Percentiles rank a stretch among this genome's conserved stretches.
Conservation (phyloP, 2,888 invertebrate genomes). For the Macropis europaea region DNA sequence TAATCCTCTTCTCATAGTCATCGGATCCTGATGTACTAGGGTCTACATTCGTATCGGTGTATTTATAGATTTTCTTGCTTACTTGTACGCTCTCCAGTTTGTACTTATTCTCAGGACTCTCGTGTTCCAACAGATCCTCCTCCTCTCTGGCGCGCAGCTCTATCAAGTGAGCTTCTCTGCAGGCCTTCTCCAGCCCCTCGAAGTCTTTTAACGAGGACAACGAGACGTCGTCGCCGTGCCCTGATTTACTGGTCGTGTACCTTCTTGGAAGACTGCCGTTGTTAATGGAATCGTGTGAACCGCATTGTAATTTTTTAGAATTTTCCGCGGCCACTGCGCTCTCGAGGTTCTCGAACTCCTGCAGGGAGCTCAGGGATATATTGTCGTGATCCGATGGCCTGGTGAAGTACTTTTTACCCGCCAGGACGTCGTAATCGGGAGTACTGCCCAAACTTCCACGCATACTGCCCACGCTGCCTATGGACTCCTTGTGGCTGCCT, state of each 20-base stretch:
- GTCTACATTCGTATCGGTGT: too few species aligned
- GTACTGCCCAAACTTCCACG: conserved; percentile 95
- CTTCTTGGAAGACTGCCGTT: conserved; percentile 90
- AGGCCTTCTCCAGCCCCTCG: conserved; percentile 94
- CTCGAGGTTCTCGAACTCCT: conserved; percentile 96
- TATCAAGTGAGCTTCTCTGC: conserved; percentile 90
- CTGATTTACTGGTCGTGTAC: conserved; percentile 86
- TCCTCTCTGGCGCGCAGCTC: conserved; percentile 93
- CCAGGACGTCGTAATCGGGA: conserved; percentile 93
- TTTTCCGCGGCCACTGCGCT: conserved; percentile 91
- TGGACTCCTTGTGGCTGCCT: conserved; percentile 89
- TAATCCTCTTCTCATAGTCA: conserved; percentile 85
- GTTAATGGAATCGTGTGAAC: conserved; percentile 92
- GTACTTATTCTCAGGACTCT: conserved; percentile 84
- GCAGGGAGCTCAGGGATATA: conserved; percentile 94
- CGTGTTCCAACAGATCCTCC: conserved; percentile 87
- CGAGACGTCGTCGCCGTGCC: conserved; percentile 92
- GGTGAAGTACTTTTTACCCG: conserved; percentile 90
- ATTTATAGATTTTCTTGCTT: too few species aligned
- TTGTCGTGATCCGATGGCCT: conserved; percentile 94
- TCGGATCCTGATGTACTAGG: conserved; percentile 81
- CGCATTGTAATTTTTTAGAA: conserved; percentile 82
- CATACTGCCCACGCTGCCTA: conserved; percentile 88
- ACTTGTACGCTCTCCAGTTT: conserved; percentile 82
- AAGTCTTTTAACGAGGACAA: conserved; percentile 94